Evolutionary conservation across 2,888 invertebrate species (phyloP).

Genomic region (Allophyes oxyacanthae): DNA sequence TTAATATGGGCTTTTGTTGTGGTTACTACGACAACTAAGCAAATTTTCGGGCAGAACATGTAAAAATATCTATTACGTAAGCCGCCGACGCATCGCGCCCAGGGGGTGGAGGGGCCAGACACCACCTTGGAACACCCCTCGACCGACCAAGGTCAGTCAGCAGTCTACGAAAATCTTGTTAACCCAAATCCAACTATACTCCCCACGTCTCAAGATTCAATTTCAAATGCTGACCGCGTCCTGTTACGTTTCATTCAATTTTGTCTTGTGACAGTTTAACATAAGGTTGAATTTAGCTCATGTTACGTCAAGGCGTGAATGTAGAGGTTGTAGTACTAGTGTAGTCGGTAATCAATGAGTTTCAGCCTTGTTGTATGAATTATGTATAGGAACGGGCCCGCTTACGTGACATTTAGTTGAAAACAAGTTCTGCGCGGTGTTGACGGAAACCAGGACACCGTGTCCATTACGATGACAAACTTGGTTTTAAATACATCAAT

Average conservation of each 20-base stretch:
- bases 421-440: constrained; percentile 58
- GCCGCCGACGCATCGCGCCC: constrained; percentile 73
- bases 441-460: constrained; percentile 38
- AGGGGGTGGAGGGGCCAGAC: constrained; percentile 71
- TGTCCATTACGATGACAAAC: constrained; percentile 16
- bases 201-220: constrained; percentile 41
- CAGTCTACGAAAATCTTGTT: constrained; percentile 60
- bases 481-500: constrained; percentile 23
- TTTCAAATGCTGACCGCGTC: constrained; percentile 44
- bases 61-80: constrained; percentile 86
- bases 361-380: constrained; percentile 76
- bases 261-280: constrained; percentile 37
- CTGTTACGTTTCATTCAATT: constrained; percentile 46
- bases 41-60: constrained; percentile 63
- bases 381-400: constrained; percentile 69
- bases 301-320: constrained; percentile 39
- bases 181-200: constrained; percentile 58
- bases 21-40: constrained; percentile 63
- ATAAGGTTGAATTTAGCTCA: constrained; percentile 59
- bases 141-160: constrained; percentile 80
- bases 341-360: constrained; percentile 80
- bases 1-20: no score
- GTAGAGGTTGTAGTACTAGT: constrained; percentile 62
- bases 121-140: constrained; percentile 71
- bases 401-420: constrained; percentile 69